phyloP scores from a whole-genome alignment of 1,140 invertebrate species.

The Camponotus pennsylvanicus region DNA sequence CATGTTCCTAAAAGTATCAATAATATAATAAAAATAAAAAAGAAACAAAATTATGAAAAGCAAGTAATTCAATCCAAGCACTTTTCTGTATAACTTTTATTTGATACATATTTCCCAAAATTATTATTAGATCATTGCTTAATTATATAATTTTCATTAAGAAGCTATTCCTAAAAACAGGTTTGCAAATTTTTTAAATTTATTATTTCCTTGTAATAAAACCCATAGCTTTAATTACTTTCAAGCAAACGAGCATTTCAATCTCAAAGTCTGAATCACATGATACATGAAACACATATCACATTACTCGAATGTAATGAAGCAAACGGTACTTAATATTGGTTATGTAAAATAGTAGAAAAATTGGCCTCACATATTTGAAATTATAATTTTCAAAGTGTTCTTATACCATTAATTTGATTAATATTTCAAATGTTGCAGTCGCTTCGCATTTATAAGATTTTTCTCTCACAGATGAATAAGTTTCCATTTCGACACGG shows the following conservation, averaged over 20 bases:
- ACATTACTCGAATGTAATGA: constrained; percentile 50
- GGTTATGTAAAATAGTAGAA: constrained; percentile 27
- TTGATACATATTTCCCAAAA: background rate
- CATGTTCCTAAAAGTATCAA: background rate
- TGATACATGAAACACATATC: constrained; percentile 2
- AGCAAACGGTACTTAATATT: constrained; percentile 18
- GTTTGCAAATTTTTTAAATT: background rate
- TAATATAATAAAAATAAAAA: constrained; percentile 33
- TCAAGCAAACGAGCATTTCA: background rate
- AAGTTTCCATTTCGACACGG: constrained; percentile 22
- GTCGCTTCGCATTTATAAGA: constrained; percentile 4
- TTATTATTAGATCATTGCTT: background rate
- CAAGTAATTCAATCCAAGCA: background rate
- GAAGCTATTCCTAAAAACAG: background rate
- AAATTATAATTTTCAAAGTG: constrained; percentile 39
- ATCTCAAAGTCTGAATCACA: constrained; percentile 22
- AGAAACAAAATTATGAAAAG: background rate
- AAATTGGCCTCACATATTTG: constrained; percentile 26
- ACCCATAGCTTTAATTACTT: background rate
- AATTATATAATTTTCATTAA: background rate
- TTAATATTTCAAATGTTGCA: constrained; percentile 27
- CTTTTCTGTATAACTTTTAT: background rate
- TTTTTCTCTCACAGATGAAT: background rate
- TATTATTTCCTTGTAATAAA: background rate
- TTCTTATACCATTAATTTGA: constrained; percentile 7